phyloP scores from a whole-genome alignment of 2,797 vertebrate genomes.

The Trachurus trachurus region DNA sequence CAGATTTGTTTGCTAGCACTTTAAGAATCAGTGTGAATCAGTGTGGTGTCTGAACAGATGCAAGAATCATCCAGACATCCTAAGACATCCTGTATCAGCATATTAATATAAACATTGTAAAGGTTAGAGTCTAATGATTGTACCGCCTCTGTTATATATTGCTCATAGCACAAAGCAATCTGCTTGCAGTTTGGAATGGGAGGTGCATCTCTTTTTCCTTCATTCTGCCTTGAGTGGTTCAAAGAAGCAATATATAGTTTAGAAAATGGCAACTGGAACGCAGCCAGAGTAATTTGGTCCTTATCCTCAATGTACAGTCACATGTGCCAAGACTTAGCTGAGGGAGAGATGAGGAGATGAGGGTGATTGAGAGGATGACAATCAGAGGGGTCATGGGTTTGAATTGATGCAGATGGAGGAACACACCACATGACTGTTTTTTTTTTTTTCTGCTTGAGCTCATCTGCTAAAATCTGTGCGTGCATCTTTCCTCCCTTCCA shows the following conservation, averaged over 20 bases:
- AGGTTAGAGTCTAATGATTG: slow-evolving; percentile 56
- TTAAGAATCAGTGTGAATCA: slow-evolving; percentile 43
- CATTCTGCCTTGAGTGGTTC: slow-evolving; percentile 64
- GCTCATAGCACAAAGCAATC: slow-evolving; percentile 62
- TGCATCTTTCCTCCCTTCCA: slow-evolving; percentile 32
- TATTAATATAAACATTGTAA: slow-evolving; percentile 52
- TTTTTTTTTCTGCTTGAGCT: slow-evolving; percentile 22
- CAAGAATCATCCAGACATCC: slow-evolving; percentile 38
- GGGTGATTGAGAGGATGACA: slow-evolving; percentile 74
- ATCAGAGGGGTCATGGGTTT: slow-evolving; percentile 72
- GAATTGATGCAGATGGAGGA: slow-evolving; percentile 73
- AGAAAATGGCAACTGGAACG: slow-evolving; percentile 68
- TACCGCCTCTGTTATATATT: slow-evolving; percentile 35
- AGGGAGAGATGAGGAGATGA: slow-evolving; percentile 70
- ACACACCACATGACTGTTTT: slow-evolving; percentile 2
- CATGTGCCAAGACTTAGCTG: slow-evolving; percentile 75
- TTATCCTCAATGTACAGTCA: slow-evolving; percentile 72
- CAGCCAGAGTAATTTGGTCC: slow-evolving; percentile 74
- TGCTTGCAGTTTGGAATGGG: slow-evolving; percentile 61
- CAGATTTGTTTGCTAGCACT: slow-evolving; percentile 47
- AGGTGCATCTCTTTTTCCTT: slow-evolving; percentile 29
- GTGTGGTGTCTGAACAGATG: slow-evolving; percentile 27
- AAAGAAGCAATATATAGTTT: slow-evolving; percentile 71
- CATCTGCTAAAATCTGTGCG: slow-evolving; percentile 50
- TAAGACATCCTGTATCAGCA: slow-evolving; percentile 32